phyloP scores from a whole-genome alignment of 2,113 vertebrate genomes.

The Crypturellus undulatus region DNA sequence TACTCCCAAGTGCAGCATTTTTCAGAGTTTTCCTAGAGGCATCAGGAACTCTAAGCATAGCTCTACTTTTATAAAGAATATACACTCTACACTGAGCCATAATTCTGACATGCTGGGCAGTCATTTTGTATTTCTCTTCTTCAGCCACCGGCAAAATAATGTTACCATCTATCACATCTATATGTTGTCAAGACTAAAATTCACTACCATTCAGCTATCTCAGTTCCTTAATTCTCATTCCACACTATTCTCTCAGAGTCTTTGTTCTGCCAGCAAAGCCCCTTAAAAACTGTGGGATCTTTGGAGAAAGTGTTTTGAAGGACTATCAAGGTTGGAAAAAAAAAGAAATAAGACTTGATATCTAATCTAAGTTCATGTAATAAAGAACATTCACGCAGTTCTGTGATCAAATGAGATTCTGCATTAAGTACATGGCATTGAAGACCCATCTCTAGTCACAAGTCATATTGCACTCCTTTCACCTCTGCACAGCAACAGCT shows the following conservation, averaged over 20 bases:
- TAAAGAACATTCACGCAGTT: not conserved
- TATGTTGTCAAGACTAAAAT: not conserved
- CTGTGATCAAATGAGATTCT: not conserved
- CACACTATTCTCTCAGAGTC: not conserved
- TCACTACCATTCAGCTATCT: not conserved
- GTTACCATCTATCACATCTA: not conserved
- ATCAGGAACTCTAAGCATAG: not conserved
- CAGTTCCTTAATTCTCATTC: not conserved
- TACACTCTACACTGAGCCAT: accelerated
- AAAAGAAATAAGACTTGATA: not conserved
- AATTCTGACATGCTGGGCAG: not conserved
- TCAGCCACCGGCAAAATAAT: slow-evolving; percentile 6
- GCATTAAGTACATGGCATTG: not conserved
- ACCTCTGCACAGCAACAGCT: not conserved
- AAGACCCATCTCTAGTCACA: not conserved
- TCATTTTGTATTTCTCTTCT: not conserved
- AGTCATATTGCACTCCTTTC: not conserved
- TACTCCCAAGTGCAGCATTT: not conserved
- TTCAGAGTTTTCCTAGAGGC: not conserved
- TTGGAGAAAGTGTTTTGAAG: not conserved
- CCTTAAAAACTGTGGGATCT: not conserved
- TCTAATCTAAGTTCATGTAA: not conserved
- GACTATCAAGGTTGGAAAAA: not conserved
- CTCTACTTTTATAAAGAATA: not conserved
- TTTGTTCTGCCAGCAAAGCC: not conserved